Base-by-base conservation (phyloP, 2,888 invertebrate species). In the Erannis defoliaria region DNA sequence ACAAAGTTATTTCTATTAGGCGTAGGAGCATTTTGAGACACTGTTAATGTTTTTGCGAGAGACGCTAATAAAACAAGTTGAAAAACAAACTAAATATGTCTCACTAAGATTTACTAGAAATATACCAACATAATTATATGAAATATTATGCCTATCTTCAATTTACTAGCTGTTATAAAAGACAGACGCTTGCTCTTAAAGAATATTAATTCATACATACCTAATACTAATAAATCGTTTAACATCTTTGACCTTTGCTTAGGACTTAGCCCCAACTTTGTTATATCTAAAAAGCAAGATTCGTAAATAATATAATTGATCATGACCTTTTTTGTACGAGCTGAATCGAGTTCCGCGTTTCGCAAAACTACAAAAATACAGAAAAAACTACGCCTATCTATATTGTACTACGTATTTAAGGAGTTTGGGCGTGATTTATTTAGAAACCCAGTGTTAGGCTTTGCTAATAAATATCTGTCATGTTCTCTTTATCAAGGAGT, bases 301-400 rank as follows among this genome's bases (percentile, higher is more conserved):
- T 72, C 73, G 75, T 62, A 66, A 74, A 77, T 75, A 74, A 77
- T 49, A 80, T 81, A 80, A 80, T 78, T 76, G 78, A 77, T 85
- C 82, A 81, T 79, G 82, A 77, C 75, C 73, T 81, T 84, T 83
- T 85, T 82, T 78, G 72, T 69, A 55, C 57, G 58, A 70, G 68
- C 64, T 54, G 53, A 72, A 73, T 68, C 68, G 58, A 80, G 80
- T 84, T 86, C 84, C 84, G 84, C 64, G 75, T 85, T 74, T 71
- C 64, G 64, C 56, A 45, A 64, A 71, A 61, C 63, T 61, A 57
- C 63, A 14, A 67, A 73, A 74, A 76, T 69, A 64, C 53, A 58
- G 35, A 54, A 68, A 66, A 70, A 65, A 53, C 23, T 38, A 35
- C 53, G 33, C 40, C 33, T 57, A 45, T 37, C 48, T 35, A 37